phyloP scores from a whole-genome alignment of 2,888 invertebrate genomes.

The Doris montereyensis region DNA sequence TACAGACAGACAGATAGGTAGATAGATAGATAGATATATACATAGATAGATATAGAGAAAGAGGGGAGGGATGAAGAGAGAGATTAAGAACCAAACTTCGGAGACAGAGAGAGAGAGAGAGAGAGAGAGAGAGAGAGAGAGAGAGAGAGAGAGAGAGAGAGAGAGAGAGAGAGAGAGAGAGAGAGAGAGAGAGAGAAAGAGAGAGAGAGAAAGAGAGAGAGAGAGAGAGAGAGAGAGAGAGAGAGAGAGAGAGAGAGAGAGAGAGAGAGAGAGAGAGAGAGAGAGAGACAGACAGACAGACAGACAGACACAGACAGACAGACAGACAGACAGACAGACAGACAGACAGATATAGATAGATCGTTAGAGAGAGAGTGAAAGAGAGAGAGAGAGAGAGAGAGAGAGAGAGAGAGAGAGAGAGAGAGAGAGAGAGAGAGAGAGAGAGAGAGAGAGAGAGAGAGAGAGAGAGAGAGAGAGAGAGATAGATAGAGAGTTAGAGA shows the following conservation, averaged over 20 bases:
- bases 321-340: neutral
- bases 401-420: constrained; percentile 14
- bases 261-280: constrained; percentile 20
- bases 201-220: constrained; percentile 18
- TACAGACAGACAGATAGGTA: constrained; percentile 4
- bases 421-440: neutral
- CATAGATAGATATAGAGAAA: neutral
- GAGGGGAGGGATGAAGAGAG: neutral
- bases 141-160: neutral
- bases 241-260: constrained; percentile 11
- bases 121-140: neutral
- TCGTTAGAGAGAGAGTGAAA: neutral
- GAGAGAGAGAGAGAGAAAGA: neutral
- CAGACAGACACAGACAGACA: neutral
- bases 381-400: neutral
- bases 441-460: neutral
- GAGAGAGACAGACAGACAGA: neutral
- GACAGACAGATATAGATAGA: neutral
- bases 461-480: neutral
- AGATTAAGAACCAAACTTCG: too few relatives aligned
- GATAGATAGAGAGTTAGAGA: neutral
- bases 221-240: constrained; percentile 23
- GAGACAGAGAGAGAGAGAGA: neutral
- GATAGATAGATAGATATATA: neutral
- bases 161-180: neutral